Evolutionary conservation across 1,140 invertebrate genomes (phyloP).

Genomic region (Eciton burchellii): DNA sequence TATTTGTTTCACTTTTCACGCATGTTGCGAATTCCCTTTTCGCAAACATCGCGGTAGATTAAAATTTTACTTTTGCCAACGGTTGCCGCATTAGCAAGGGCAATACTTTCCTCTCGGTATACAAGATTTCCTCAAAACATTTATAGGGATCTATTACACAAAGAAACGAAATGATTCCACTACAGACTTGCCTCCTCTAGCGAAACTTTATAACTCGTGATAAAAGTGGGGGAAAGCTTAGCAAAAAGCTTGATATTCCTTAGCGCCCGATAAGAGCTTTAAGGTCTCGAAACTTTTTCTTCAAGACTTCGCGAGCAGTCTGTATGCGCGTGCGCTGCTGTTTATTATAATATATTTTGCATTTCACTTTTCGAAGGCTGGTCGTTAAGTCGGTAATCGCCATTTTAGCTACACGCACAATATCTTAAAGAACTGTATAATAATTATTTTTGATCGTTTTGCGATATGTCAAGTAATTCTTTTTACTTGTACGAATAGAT

Average conservation of each 20-base stretch:
- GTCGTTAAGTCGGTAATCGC: not conserved
- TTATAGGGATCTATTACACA: constrained; percentile 49
- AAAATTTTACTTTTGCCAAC: not conserved
- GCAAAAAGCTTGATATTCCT: constrained; percentile 59
- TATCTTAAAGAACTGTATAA: not conserved
- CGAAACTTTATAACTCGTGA: constrained; percentile 60
- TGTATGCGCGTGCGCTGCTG: constrained; percentile 7
- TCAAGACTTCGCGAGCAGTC: constrained; percentile 46
- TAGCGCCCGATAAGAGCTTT: constrained; percentile 63
- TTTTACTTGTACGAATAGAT: no score
- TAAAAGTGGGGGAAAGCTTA: constrained; percentile 52
- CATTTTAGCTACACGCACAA: not conserved
- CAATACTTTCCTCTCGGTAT: not conserved
- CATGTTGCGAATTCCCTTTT: not conserved
- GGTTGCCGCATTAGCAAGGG: not conserved
- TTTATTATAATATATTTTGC: constrained; percentile 53
- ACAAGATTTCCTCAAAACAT: constrained; percentile 36
- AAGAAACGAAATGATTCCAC: constrained; percentile 32
- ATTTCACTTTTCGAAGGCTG: not conserved
- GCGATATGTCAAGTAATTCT: constrained; percentile 1
- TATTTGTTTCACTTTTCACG: not conserved
- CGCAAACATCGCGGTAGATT: constrained; percentile 8
- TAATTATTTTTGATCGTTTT: not conserved
- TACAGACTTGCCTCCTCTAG: constrained; percentile 32
- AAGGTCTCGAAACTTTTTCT: constrained; percentile 65